Evolutionary conservation across 2,797 vertebrate species (phyloP), one percentile per base, ranked within the genome.

Genomic region (Etheostoma perlongum): DNA sequence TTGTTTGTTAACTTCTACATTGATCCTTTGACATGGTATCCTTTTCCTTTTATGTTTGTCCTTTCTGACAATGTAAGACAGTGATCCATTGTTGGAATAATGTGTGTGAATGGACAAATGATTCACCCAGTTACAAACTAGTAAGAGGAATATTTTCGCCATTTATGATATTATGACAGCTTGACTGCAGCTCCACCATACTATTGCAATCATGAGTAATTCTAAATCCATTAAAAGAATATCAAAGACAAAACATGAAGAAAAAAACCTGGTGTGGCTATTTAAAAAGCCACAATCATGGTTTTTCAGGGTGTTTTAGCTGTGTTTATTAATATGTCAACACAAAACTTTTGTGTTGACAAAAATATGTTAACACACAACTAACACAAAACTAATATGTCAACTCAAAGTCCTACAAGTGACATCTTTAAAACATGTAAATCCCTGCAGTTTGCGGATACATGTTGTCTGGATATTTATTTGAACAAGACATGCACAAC

Each of bases 401-500:
- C 27, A 27, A 27, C 27, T 4, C 27, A 55, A 67, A 57, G 52
- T 49, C 19, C 57, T 40, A 42, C 40, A 63, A 60, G 25, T 72
- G 52, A 62, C n/a, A 47, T 47, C 42, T 76, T 74, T 47, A 9
- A 47, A 76, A 36, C 49, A 12, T 42, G 46, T 46, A 48, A 16
- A 55, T 55, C 9, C 4, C 48, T 66, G 48, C 47, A 36, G 47
- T 58, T 48, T 70, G 55, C 55, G 55, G 46, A 64, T 54, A 36
- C 67, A 84, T 52, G 75, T 64, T 79, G 64, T 83, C 88, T 78
- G 61, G 53, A 71, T 72, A 82, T 85, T 85, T 78, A 47, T 84
- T 81, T 75, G 44, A 80, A 82, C 78, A 84, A 77, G 77, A 85
- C 79, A 74, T 55, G 52, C 80, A 77, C 68, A 81, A 87, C 88